Percentiles rank a stretch among this genome's conserved stretches.
These are phyloP conservation scores for Nephrotoma appendiculata DNA, from an alignment of 2,888 invertebrate genomes.

Conservation along the genomic window DNA sequence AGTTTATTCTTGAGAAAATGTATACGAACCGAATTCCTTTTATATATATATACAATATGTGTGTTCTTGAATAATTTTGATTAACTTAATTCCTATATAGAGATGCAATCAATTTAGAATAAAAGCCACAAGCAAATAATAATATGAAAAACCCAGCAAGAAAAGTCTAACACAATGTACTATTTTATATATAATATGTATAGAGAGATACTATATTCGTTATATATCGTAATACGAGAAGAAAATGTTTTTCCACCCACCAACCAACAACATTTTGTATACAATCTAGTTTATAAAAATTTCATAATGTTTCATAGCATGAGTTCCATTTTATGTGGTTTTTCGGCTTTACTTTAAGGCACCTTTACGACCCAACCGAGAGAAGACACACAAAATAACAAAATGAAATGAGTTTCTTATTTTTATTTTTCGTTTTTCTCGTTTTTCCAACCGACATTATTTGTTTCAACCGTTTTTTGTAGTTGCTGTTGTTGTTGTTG, in stretches of 20 bases:
- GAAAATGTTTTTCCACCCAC: neutral
- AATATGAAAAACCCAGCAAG: neutral
- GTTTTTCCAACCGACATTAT: neutral
- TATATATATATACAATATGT: neutral
- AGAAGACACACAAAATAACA: conserved; percentile 6
- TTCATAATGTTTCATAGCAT: conserved; percentile 5
- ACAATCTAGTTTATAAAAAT: conserved; percentile 11
- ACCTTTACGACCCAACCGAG: conserved; percentile 14
- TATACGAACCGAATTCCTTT: neutral
- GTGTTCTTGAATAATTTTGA: neutral
- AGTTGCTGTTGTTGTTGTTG: neutral
- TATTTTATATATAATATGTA: neutral
- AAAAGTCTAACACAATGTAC: neutral
- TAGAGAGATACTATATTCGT: neutral
- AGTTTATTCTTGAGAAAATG: neutral
- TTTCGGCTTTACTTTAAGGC: conserved; percentile 13
- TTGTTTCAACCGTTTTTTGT: neutral
- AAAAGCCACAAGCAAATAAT: neutral
- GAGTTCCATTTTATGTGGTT: conserved; percentile 15
- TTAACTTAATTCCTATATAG: neutral
- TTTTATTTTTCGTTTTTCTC: neutral
- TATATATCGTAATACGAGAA: neutral
- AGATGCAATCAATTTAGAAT: neutral
- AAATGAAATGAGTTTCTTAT: conserved; percentile 3
- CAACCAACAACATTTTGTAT: conserved; percentile 8